Percentiles rank a stretch among this genome's conserved stretches.
Evolutionary conservation across 1,140 invertebrate species (phyloP).

Genomic region (Odontomachus brunneus): DNA sequence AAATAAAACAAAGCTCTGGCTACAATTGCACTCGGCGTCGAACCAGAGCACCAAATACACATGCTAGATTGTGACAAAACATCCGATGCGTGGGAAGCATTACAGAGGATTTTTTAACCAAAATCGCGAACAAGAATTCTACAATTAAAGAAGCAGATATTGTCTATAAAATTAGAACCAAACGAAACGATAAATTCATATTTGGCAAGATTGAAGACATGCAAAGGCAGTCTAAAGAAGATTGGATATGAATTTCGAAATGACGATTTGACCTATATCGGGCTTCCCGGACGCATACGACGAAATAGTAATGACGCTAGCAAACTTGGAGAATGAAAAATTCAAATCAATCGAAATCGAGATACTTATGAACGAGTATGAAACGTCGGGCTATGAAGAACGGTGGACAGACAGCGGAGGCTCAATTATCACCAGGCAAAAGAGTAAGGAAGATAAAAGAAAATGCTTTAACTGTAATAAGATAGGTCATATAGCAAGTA

Average conservation of each 20-base stretch:
- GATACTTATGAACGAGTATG: conserved; percentile 23
- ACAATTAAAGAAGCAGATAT: conserved; percentile 33
- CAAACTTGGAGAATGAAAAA: conserved; percentile 34
- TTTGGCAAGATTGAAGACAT: conserved; percentile 12
- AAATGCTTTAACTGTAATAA: conserved; percentile 1
- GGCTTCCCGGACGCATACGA: conserved; percentile 28
- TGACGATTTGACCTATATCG: conserved; percentile 32
- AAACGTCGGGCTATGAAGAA: conserved; percentile 21
- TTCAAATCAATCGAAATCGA: conserved; percentile 21
- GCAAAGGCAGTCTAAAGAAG: conserved; percentile 18
- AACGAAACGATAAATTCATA: conserved; percentile 36
- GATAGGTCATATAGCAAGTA: background rate
- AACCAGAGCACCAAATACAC: conserved; percentile 7
- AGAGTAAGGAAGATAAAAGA: background rate
- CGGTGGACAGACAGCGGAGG: background rate
- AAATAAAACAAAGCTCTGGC: conserved; percentile 19
- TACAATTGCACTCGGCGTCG: conserved; percentile 5
- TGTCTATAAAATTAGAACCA: conserved; percentile 21
- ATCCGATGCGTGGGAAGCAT: conserved; percentile 26
- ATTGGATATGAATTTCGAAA: conserved; percentile 21
- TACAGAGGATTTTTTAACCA: conserved; percentile 28
- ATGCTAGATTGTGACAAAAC: conserved; percentile 17
- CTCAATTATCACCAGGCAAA: background rate
- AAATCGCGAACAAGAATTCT: conserved; percentile 33
- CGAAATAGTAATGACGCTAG: conserved; percentile 19